A percentile compares a stretch with the other conserved stretches of the same genome.
Conservation (phyloP, 2,113 vertebrate genomes). For the Eudyptes chrysolophus region DNA sequence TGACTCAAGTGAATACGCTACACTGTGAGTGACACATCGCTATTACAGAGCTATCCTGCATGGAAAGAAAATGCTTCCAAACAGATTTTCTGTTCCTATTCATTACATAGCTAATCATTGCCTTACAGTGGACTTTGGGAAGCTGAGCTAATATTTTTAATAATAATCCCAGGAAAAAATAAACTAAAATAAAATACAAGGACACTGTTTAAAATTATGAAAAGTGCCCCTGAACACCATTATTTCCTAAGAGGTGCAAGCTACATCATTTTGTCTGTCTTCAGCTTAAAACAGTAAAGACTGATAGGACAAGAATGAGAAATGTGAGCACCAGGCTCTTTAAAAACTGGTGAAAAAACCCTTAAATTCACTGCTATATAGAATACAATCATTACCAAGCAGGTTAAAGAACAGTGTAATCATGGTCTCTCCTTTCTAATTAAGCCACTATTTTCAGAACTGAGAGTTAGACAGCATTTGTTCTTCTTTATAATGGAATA, state of each 20-base stretch:
- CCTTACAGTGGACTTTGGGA: not conserved
- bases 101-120: not conserved
- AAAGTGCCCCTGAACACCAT: not conserved
- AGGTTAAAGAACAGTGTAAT: not conserved
- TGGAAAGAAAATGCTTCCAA: not conserved
- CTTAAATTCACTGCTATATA: not conserved
- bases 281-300: not conserved
- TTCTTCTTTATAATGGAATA: not conserved
- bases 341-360: not conserved
- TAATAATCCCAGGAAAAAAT: not conserved
- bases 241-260: not conserved
- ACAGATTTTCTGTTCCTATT: not conserved
- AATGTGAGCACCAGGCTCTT: not conserved
- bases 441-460: not conserved
- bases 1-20: fast-evolving
- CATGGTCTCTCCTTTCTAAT: not conserved
- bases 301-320: not conserved
- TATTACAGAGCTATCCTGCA: not conserved
- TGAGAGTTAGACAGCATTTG: not conserved
- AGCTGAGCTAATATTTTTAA: not conserved
- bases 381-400: not conserved
- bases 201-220: not conserved
- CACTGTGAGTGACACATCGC: fast-evolving
- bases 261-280: not conserved
- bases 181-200: not conserved